These are phyloP conservation scores for Myrmecobius fasciatus DNA, from an alignment of 2,113 vertebrate species.

Conservation along the genomic window DNA sequence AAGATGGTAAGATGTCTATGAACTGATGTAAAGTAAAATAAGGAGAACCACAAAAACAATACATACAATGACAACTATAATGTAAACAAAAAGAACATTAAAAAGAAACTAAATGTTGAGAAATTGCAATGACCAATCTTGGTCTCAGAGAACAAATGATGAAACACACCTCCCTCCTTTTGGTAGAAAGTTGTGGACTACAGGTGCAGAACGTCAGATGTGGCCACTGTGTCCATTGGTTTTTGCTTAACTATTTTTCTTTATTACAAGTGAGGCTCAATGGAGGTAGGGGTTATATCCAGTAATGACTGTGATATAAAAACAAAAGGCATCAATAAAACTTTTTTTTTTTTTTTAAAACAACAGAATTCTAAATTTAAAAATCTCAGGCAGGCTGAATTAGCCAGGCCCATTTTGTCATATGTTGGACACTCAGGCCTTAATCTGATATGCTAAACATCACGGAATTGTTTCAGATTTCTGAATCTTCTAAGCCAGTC, in stretches of 20 bases:
- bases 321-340: constrained; percentile 6
- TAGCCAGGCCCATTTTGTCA: background rate
- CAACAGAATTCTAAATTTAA: background rate
- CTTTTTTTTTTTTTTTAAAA: background rate
- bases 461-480: background rate
- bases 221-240: background rate
- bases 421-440: background rate
- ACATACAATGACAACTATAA: background rate
- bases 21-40: background rate
- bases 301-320: background rate
- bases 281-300: background rate
- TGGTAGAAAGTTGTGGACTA: background rate
- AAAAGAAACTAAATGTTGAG: background rate
- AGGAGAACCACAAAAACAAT: background rate
- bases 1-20: background rate
- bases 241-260: constrained; percentile 3
- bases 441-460: background rate
- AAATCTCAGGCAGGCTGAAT: background rate
- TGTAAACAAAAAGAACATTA: background rate
- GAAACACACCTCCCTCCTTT: background rate
- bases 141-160: background rate
- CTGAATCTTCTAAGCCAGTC: background rate
- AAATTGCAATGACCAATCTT: background rate
- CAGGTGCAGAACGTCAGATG: background rate
- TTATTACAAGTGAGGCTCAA: constrained; percentile 1